These are phyloP conservation scores for Syritta pipiens DNA, from an alignment of 2,888 invertebrate genomes.

Conservation along the genomic window DNA sequence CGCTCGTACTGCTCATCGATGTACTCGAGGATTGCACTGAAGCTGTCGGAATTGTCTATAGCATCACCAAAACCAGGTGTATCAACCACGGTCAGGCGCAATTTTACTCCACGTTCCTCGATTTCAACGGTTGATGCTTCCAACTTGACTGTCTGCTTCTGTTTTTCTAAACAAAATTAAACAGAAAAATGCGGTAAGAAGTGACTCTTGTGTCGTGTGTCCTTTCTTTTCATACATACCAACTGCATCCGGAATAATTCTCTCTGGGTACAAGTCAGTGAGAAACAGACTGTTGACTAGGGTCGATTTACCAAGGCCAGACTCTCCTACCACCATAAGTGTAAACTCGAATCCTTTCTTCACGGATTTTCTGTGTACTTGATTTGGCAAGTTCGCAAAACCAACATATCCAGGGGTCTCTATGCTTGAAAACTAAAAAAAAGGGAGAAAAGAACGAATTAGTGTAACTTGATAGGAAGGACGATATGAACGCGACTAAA, in stretches of 20 bases:
- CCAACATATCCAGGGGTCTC: constrained; percentile 91
- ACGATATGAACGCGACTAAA: background rate
- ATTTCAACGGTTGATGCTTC: constrained; percentile 99
- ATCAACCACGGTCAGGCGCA: constrained; percentile 95
- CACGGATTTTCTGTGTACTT: constrained; percentile 97
- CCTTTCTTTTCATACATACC: constrained; percentile 85
- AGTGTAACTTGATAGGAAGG: constrained; percentile 3
- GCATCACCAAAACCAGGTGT: constrained; percentile 98
- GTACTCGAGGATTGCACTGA: constrained; percentile 94
- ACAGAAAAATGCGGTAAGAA: background rate
- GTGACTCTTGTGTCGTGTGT: background rate
- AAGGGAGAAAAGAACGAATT: constrained; percentile 53
- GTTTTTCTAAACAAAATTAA: constrained; percentile 84
- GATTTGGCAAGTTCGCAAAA: constrained; percentile 94
- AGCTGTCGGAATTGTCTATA: constrained; percentile 95
- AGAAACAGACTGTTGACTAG: constrained; percentile 96
- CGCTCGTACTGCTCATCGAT: constrained; percentile 98
- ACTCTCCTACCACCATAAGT: constrained; percentile 96
- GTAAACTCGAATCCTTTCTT: constrained; percentile 99
- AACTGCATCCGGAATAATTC: constrained; percentile 91
- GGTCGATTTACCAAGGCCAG: constrained; percentile 96
- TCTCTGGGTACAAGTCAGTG: constrained; percentile 96
- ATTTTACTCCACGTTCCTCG: constrained; percentile 95
- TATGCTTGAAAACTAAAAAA: constrained; percentile 87
- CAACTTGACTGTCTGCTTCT: constrained; percentile 94